Conservation (phyloP, 64 coral and sea anemone genomes). For the Stylophora pistillata region DNA sequence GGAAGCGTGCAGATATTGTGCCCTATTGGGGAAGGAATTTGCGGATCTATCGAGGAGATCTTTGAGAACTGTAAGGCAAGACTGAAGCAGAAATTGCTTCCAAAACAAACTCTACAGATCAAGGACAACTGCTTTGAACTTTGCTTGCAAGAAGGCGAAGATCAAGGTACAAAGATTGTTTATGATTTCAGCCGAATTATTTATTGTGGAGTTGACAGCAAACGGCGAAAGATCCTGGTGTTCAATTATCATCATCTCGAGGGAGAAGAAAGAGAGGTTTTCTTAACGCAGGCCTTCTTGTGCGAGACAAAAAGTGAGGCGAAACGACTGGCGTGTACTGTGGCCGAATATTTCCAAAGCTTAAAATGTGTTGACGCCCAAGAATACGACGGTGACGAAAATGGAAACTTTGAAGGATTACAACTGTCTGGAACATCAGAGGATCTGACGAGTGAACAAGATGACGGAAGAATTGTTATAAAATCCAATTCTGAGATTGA, state of each 20-base stretch:
- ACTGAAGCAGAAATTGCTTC: conserved; percentile 37
- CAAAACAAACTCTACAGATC: conserved; percentile 48
- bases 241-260: conserved; percentile 62
- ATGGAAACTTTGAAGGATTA: not conserved
- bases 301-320: conserved; percentile 38
- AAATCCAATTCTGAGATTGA: no score
- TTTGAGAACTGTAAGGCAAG: conserved; percentile 44
- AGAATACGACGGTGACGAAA: not conserved
- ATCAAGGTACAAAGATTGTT: not conserved
- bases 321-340: conserved; percentile 54
- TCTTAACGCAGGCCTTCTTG: conserved; percentile 62
- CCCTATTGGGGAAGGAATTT: conserved; percentile 63
- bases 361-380: not conserved
- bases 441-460: not conserved
- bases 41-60: conserved; percentile 69
- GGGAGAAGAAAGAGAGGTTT: conserved; percentile 46
- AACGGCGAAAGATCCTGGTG: conserved; percentile 52
- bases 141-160: not conserved
- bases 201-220: conserved; percentile 69
- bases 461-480: not conserved
- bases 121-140: conserved; percentile 35
- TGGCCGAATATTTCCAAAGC: conserved; percentile 51
- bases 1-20: conserved; percentile 68
- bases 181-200: conserved; percentile 65
- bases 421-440: not conserved